Base-by-base conservation (phyloP, 1,140 invertebrate species). In the Neodiprion pinetum region DNA sequence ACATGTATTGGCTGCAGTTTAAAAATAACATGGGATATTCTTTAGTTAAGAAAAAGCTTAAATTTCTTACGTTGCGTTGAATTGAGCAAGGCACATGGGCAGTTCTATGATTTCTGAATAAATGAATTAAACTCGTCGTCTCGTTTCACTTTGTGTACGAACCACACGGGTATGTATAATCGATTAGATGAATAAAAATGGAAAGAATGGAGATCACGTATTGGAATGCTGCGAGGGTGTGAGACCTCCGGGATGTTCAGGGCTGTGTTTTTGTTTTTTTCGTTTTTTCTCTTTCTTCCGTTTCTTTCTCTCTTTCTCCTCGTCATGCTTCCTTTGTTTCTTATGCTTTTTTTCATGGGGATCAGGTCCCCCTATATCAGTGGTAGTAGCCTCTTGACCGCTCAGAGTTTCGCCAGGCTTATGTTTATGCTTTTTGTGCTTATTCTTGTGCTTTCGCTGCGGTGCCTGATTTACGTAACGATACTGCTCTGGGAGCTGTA, bases 291-390 rank as follows among this genome's bases (percentile, higher is more conserved):
- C 96, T 89, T 98, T 98, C 92, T 98, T 98, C 80, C 96, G 91
- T 81, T 97, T 98, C 87, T 96, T 97, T 49, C 96, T 91, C n/a
- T 98, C 96, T 80, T 98, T 97, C 79, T 98, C 96, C 75, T 98
- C 96, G 80, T 98, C 96, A 80, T 97, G 95, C 23, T 95, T 90
- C 83, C 97, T 98, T 82, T 97, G 96, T 83, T 98, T 98, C 90
- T 98, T 98, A 84, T 97, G 96, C 85, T 98, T 98, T 91, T 97
- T 98, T 84, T 98, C 96, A 81, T 97, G 95, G 48, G 94, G 94
- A 83, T 96, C 95, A 49, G 93, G 91, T 72, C 93, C 93, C 71
- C 93, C 92, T 47, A 84, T 83, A 73, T 87, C 92, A 61, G 92
- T 89, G 10, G 91, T 87, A 7, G 91, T 90, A 66, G 92, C 91